These are phyloP conservation scores for Eupsittula cactorum DNA, from an alignment of 2,113 vertebrate genomes.

Conservation along the genomic window DNA sequence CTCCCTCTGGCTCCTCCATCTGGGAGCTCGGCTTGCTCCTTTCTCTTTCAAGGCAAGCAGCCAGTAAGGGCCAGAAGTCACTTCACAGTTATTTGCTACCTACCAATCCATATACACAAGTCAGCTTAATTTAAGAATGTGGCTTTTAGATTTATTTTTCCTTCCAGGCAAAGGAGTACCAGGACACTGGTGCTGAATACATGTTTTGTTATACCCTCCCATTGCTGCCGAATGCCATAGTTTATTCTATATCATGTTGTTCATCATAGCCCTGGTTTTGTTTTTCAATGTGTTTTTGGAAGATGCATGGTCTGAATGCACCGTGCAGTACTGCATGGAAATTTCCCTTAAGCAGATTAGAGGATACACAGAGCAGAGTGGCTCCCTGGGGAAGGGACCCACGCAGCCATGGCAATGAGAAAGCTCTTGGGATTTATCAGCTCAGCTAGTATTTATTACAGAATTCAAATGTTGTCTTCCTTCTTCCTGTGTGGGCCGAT, in stretches of 20 bases:
- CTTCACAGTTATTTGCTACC: background rate
- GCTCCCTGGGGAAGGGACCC: background rate
- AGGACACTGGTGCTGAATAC: background rate
- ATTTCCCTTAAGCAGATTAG: background rate
- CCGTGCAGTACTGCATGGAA: background rate
- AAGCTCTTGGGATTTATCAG: background rate
- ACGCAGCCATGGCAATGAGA: background rate
- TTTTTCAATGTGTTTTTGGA: background rate
- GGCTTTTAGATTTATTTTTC: background rate
- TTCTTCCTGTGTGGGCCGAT: background rate
- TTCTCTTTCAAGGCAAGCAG: background rate
- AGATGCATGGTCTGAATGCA: background rate
- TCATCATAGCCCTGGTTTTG: background rate
- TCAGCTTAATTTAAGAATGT: background rate
- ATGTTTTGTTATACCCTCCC: background rate
- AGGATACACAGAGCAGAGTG: background rate
- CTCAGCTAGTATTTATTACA: background rate
- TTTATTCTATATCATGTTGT: background rate
- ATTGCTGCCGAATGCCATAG: background rate
- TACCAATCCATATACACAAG: background rate
- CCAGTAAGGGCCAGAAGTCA: constrained; percentile 22
- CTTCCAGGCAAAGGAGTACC: background rate
- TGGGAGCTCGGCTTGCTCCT: background rate
- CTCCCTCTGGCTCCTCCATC: background rate
- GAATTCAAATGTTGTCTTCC: background rate